phyloP scores from a whole-genome alignment of 2,113 vertebrate genomes.

The Plectropomus leopardus region DNA sequence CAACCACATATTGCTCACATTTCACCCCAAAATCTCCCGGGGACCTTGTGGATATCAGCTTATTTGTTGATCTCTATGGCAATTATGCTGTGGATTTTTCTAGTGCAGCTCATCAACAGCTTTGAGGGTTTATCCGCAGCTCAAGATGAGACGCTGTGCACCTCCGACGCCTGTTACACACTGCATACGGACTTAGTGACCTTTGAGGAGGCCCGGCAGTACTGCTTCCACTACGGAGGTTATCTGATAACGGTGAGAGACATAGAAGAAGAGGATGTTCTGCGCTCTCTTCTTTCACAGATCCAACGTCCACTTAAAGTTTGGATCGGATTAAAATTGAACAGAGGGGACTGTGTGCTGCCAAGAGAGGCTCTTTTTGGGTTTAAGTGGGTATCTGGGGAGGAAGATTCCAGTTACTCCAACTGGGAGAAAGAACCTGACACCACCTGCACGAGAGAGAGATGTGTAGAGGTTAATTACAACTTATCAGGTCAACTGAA shows the following conservation, averaged over 20 bases:
- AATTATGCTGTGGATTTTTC: conserved; percentile 72
- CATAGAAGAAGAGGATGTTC: conserved; percentile 64
- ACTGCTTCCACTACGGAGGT: conserved; percentile 78
- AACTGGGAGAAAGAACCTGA: conserved; percentile 80
- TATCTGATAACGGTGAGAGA: conserved; percentile 79
- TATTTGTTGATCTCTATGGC: conserved; percentile 30
- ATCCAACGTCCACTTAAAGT: conserved; percentile 44
- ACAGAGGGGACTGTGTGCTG: conserved; percentile 60
- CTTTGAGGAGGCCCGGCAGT: conserved; percentile 62
- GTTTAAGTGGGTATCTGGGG: conserved; percentile 80
- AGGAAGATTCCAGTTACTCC: conserved; percentile 70
- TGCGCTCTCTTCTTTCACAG: conserved; percentile 66
- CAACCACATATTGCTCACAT: conserved; percentile 25
- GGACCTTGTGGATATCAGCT: conserved; percentile 6
- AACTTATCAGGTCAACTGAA: conserved; percentile 35
- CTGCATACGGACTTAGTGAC: conserved; percentile 51
- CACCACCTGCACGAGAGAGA: conserved; percentile 78
- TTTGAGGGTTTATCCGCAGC: conserved; percentile 34
- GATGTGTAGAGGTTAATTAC: conserved; percentile 74
- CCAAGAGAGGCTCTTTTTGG: conserved; percentile 61
- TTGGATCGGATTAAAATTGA: conserved; percentile 83
- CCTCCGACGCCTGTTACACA: conserved; percentile 76
- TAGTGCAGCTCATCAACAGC: conserved; percentile 64
- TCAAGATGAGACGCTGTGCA: conserved; percentile 68
- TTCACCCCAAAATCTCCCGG: conserved; percentile 5